Evolutionary conservation across 2,797 vertebrate species (phyloP), one percentile per base, ranked within the genome.

Genomic region (Girardinus metallicus): DNA sequence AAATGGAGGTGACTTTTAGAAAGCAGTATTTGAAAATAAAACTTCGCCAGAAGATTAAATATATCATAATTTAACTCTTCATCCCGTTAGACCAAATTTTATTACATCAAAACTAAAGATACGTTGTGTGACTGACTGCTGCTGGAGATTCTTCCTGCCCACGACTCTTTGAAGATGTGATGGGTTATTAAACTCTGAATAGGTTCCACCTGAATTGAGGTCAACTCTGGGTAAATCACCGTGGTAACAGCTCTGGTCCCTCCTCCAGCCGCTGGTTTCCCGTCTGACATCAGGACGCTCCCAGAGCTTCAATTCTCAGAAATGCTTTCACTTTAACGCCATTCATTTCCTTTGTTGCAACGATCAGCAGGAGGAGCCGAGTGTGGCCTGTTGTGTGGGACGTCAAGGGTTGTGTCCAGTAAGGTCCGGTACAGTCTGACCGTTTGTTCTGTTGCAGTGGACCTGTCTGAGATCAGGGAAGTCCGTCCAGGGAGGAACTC

Each of bases 381-480:
- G 26, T 57, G 47, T 49, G 47, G 47, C 4, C 47, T 49, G 47
- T 1, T 47, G 46, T 18, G 46, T 16, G 46, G 46, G 46, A 47
- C 46, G 15, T 16, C 16, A 16, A 47, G 47, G 18, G 47, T 51
- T 21, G 49, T 51, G 49, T 51, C 49, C 49, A 23, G 49, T 8
- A 51, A 51, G 21, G 49, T 23, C 49, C 23, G 18, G 51, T 53
- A 23, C 9, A 53, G 15, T 15, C 31, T 43, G 71, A 53, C 11
- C 0, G 1, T 41, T 41, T n/a, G n/a, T 47, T 87, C 71, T 80
- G 36, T 89, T 89, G 77, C 81, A 99, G 98, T 99, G 97, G 98
- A 99, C 83, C 93, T 99, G 85, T 96, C 93, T 91, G 98, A 99
- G 88, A 98, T 99, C 88, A 96, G 97, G 89, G 98, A 99, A 92